phyloP scores from a whole-genome alignment of 2,797 vertebrate genomes.

The Cyprinella venusta region DNA sequence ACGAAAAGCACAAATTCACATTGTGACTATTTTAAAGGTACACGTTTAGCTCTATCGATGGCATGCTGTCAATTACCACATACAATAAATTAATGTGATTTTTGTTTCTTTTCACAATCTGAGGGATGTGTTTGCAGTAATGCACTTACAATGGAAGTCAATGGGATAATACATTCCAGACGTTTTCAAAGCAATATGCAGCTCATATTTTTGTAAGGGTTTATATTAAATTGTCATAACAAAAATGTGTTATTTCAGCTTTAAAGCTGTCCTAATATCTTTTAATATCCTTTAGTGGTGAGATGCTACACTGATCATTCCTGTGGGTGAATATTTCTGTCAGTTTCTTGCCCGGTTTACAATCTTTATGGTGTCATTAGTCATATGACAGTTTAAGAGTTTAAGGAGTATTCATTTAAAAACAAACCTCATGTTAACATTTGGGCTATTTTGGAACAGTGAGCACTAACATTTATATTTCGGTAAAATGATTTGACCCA shows the following conservation, averaged over 20 bases:
- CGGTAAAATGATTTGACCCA: background rate
- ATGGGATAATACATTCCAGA: background rate
- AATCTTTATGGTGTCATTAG: background rate
- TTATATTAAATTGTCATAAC: background rate
- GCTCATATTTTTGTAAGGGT: background rate
- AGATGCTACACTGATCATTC: background rate
- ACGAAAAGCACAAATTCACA: background rate
- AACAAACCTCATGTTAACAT: background rate
- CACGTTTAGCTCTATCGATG: background rate
- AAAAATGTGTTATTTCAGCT: background rate
- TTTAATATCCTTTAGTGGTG: background rate
- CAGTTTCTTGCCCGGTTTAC: background rate
- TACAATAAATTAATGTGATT: background rate
- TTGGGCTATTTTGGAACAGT: background rate
- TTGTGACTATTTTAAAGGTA: background rate
- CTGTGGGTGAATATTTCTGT: background rate
- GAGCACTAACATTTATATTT: background rate
- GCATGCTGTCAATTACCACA: background rate
- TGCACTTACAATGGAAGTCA: background rate
- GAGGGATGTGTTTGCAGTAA: background rate
- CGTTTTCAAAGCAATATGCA: background rate
- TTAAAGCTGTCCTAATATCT: background rate
- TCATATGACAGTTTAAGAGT: background rate
- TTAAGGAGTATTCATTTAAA: background rate
- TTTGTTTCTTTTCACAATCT: background rate